phyloP scores from a whole-genome alignment of 2,888 invertebrate species.

The Leucoma salicis region DNA sequence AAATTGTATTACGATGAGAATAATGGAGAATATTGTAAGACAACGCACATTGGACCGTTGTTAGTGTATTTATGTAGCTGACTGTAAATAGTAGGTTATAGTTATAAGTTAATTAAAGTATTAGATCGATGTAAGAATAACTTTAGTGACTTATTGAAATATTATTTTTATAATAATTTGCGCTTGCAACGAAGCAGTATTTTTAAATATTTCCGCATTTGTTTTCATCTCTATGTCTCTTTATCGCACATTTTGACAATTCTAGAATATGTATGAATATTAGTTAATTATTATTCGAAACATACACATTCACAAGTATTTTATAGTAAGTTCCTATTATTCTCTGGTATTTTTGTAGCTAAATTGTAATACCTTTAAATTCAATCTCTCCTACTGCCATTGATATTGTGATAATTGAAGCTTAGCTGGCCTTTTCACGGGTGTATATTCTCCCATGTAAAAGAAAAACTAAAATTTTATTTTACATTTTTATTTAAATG shows the following conservation, averaged over 20 bases:
- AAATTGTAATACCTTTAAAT: too few species aligned
- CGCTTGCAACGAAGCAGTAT: conserved; percentile 77
- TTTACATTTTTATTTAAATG: too few species aligned
- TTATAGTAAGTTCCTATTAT: too few species aligned
- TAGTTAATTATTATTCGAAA: too few species aligned
- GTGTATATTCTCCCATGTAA: too few species aligned
- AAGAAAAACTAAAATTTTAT: too few species aligned
- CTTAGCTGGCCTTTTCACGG: too few species aligned
- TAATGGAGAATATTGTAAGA: conserved; percentile 13
- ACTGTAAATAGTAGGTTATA: conserved; percentile 67
- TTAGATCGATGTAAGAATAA: conserved; percentile 68
- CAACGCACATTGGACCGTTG: conserved; percentile 34
- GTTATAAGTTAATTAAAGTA: conserved; percentile 55
- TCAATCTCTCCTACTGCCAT: too few species aligned
- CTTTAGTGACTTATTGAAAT: conserved; percentile 50
- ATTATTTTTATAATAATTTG: conserved; percentile 69
- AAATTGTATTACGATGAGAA: conserved; percentile 21
- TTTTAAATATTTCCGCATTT: conserved; percentile 41
- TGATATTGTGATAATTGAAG: too few species aligned
- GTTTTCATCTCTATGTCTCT: conserved; percentile 10
- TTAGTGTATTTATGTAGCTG: conserved; percentile 42
- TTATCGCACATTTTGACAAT: conserved; percentile 5
- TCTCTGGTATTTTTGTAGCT: too few species aligned
- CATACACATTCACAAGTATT: too few species aligned
- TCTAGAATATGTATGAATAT: too few species aligned